Conservation (phyloP, 2,888 invertebrate species). For the Perizoma flavofasciatum region DNA sequence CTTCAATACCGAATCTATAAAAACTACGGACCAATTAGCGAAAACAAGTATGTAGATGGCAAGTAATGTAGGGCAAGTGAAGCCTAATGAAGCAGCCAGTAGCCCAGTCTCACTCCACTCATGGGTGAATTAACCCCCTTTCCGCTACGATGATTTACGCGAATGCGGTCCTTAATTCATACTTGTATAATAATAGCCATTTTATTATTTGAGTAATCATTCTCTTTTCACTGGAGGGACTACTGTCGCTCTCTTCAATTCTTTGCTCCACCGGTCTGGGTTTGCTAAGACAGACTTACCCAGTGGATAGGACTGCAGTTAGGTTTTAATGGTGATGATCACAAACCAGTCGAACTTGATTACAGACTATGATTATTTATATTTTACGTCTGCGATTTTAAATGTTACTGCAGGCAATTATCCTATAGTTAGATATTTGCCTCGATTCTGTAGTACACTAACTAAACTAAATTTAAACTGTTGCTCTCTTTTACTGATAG, state of each 20-base stretch:
- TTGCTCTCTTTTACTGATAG: too few species aligned
- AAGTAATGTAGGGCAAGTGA: slow-evolving; percentile 13
- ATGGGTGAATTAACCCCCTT: background rate
- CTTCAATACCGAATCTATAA: background rate
- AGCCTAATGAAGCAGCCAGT: slow-evolving; percentile 10
- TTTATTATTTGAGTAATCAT: background rate
- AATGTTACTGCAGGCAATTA: slow-evolving; percentile 10
- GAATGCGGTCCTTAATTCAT: slow-evolving; percentile 1
- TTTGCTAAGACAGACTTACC: too few species aligned
- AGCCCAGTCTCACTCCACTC: slow-evolving; percentile 1
- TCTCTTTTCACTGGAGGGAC: background rate
- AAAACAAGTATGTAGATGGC: slow-evolving; percentile 3
- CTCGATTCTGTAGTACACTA: too few species aligned
- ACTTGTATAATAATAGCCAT: background rate
- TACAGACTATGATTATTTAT: background rate
- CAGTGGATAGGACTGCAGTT: too few species aligned
- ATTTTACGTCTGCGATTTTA: slow-evolving; percentile 1
- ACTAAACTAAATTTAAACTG: too few species aligned
- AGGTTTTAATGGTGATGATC: slow-evolving; percentile 4
- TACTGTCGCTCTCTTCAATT: too few species aligned
- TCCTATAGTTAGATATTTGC: slow-evolving; percentile 12
- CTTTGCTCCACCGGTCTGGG: too few species aligned
- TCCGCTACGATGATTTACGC: slow-evolving; percentile 8
- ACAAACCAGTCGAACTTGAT: slow-evolving; percentile 12
- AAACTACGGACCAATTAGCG: slow-evolving; percentile 15